Base-by-base conservation (phyloP, 2,797 vertebrate genomes). In the Halcyon badia region DNA sequence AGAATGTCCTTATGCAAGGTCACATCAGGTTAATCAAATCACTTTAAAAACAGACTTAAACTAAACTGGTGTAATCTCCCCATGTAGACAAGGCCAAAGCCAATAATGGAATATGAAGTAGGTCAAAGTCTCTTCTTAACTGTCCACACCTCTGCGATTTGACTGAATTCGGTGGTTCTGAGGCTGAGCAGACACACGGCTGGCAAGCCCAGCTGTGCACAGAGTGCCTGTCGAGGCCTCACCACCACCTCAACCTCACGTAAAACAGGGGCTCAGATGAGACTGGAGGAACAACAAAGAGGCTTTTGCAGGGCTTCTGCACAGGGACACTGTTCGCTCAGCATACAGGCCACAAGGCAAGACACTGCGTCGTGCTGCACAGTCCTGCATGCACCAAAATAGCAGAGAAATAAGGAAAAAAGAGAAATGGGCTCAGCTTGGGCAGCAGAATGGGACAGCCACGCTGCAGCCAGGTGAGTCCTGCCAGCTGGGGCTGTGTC, bases 1-100 rank as follows among this genome's bases (percentile, higher is more conserved):
- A 96, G 93, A 77, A 89, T 4, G 35, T 42, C 37, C 65, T 28
- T 57, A 51, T 2, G 5, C 0, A 11, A 94, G 95, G 89, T 95
- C 90, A 89, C 88, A 54, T 25, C 37, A 85, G 94, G 91, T 95
- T 95, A 96, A 95, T 87, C 70, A 95, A 96, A 89, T 84, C 91
- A 91, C 93, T 89, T 94, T 94, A 70, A 96, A 96, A 95, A 52
- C 64, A 56, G 93, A 93, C 77, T 91, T 87, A 79, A 70, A 93
- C 77, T 84, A 41, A 80, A 94, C 70, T 76, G 77, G 77, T 46
- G 64, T 80, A 93, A 95, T 93, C 87, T 91, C 83, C 19, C 72
- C 52, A 21, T 39, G 72, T 61, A 90, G 94, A 91, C 83, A 80
- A 84, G 93, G 77, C 80, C 89, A 82, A 95, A 95, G 88, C 86